Evolutionary conservation across 2,113 vertebrate genomes (phyloP).

Genomic region (Oreocharis arfaki): DNA sequence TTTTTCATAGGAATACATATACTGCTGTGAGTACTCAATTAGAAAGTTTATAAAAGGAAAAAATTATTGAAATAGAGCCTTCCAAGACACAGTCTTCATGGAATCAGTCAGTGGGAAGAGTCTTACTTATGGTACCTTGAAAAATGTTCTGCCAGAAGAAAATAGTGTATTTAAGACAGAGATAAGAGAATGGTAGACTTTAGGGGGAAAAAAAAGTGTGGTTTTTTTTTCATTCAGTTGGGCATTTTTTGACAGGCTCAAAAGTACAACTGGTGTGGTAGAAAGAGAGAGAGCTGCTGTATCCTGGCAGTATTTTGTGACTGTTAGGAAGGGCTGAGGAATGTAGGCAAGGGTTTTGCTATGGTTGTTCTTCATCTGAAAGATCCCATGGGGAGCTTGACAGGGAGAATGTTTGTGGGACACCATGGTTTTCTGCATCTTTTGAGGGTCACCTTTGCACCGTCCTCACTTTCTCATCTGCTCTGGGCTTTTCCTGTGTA

Average conservation of each 20-base stretch:
- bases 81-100: background rate
- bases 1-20: background rate
- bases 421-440: background rate
- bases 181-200: background rate
- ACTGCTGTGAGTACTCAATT: background rate
- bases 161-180: background rate
- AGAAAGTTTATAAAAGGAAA: background rate
- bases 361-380: background rate
- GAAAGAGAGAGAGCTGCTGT: background rate
- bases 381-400: accelerated
- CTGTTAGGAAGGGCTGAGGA: background rate
- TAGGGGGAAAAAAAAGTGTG: too few species aligned
- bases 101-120: background rate
- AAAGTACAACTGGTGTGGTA: background rate
- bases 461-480: accelerated
- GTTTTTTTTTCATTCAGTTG: background rate
- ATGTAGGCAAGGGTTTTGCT: background rate
- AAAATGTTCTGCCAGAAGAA: background rate
- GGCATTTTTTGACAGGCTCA: background rate
- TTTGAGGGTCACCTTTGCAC: background rate
- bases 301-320: background rate
- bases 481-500: background rate
- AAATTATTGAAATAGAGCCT: background rate
- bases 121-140: background rate
- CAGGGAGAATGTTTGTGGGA: background rate